Base-by-base conservation (phyloP, 1,140 invertebrate species). In the Chironomus striatipennis region DNA sequence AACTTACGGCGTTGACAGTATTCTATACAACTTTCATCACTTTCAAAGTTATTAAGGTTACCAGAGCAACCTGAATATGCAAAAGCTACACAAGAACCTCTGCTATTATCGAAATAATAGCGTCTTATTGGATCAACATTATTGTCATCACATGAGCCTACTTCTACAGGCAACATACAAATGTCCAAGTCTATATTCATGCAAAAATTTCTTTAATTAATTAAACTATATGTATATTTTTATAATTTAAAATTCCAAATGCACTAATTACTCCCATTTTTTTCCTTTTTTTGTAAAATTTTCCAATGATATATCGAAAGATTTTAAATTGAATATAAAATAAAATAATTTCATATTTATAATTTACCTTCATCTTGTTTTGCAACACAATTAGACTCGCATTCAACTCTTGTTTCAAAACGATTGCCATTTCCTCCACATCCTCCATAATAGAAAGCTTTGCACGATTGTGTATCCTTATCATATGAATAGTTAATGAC, bases 391-490 rank as follows among this genome's bases (percentile, higher is more conserved):
- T 88, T 84, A 6, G 85, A 84, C 78, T 88, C 86, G 79, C 93
- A 95, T 77, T 93, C 90, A 65, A 86, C 81, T 73, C 85, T 81
- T 18, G 88, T 87, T 74, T 84, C 86, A 83, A 96, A 96, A 78
- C 92, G 89, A 81, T 97, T 97, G 21, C 87, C 89, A 77, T 93
- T 96, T 73, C 95, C 95, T 57, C 88, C 88, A 81, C 94, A 96
- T 75, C 96, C 95, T 72, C 90, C 88, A 79, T 93, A 98, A 10
- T 83, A 84, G 83, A 97, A 97, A 77, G 87, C 83, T 65, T 85
- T 85, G 81, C 90, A 94, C 77, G 77, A 82, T 77, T 83, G 84
- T 15, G 64, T 81, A 73, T 73, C 76, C 70, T 78, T 76, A 77
- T 93, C 87, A 78, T 88, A 94, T 80, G 86, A 91, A 82, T 86